A percentile compares a stretch with the other conserved stretches of the same genome.
phyloP scores from a whole-genome alignment of 1,140 invertebrate genomes.

The Cherax destructor region DNA sequence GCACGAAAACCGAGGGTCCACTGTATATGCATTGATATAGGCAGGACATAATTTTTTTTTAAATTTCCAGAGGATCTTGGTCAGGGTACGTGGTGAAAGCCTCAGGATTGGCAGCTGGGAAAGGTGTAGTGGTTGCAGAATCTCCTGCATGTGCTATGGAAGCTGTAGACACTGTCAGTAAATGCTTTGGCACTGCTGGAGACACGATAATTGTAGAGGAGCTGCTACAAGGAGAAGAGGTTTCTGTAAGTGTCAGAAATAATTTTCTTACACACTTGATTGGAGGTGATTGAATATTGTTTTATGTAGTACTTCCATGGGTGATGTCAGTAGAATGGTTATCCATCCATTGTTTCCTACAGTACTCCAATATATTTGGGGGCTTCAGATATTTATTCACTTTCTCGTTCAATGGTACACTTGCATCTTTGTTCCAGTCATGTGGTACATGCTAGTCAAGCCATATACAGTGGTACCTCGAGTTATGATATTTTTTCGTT shows the following conservation, averaged over 20 bases:
- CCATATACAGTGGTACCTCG: no score
- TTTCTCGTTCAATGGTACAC: no score
- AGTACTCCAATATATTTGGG: no score
- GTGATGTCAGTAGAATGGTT: neutral
- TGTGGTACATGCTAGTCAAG: no score
- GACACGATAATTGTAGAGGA: conserved; percentile 86
- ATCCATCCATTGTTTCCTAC: neutral
- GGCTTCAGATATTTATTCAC: no score
- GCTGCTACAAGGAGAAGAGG: conserved; percentile 92
- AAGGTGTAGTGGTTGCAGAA: conserved; percentile 93
- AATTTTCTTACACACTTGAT: neutral
- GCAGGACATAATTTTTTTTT: no score
- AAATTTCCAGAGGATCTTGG: conserved; percentile 73
- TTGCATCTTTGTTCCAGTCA: no score
- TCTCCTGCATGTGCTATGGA: conserved; percentile 85
- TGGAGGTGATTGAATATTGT: neutral
- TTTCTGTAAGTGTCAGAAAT: conserved; percentile 83
- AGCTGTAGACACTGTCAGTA: conserved; percentile 86
- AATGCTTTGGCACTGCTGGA: conserved; percentile 76
- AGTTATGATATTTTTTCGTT: no score
- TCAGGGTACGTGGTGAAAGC: conserved; percentile 93
- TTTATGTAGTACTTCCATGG: neutral
- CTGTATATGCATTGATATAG: neutral
- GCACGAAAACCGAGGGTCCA: no score
- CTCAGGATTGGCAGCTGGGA: conserved; percentile 94